These are phyloP conservation scores for Amiota minor DNA, from an alignment of 2,888 invertebrate species.

Conservation along the genomic window DNA sequence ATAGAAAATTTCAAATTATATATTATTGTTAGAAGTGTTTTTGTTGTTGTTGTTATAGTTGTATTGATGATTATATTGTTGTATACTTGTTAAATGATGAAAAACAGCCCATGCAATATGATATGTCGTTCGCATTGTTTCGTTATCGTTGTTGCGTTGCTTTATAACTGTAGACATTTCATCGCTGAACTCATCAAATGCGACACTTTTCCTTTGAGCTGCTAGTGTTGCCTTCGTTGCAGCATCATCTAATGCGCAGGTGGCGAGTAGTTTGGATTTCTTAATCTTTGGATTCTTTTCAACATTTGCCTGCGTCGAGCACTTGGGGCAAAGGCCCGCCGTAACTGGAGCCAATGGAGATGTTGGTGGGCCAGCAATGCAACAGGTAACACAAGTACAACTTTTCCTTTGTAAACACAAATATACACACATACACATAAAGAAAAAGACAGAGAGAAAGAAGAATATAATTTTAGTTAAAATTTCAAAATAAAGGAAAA, in stretches of 20 bases:
- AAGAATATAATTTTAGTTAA: constrained; percentile 10
- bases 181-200: constrained; percentile 53
- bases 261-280: constrained; percentile 71
- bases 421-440: background rate
- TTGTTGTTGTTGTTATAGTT: too few relatives aligned
- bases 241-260: constrained; percentile 70
- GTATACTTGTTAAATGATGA: constrained; percentile 68
- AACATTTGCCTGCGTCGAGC: constrained; percentile 69
- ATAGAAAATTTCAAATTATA: background rate
- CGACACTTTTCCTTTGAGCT: constrained; percentile 41
- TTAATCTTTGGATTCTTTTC: constrained; percentile 70
- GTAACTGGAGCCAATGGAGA: constrained; percentile 58
- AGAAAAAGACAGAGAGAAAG: background rate
- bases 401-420: constrained; percentile 52
- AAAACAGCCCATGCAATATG: constrained; percentile 73
- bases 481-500: too few relatives aligned
- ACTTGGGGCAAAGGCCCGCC: constrained; percentile 66
- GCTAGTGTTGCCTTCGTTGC: constrained; percentile 47
- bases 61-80: background rate
- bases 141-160: constrained; percentile 54
- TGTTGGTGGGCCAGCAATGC: constrained; percentile 69
- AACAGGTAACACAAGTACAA: constrained; percentile 73
- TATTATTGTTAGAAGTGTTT: too few relatives aligned
- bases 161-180: constrained; percentile 39
- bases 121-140: constrained; percentile 63